Evolutionary conservation across 2,888 invertebrate genomes (phyloP).

Genomic region (Hoplodrina ambigua): DNA sequence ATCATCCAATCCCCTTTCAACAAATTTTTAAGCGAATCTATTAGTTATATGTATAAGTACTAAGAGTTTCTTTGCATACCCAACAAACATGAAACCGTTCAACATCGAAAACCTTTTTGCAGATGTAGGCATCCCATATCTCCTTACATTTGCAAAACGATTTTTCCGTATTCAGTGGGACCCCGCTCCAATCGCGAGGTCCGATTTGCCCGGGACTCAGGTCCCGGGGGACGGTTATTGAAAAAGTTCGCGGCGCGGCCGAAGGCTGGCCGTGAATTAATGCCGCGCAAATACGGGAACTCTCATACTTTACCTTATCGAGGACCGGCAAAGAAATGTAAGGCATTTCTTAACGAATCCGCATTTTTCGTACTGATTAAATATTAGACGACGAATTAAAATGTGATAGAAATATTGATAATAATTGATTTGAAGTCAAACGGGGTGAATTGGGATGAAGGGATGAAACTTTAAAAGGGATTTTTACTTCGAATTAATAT

Average conservation of each 20-base stretch:
- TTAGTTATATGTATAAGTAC: not conserved
- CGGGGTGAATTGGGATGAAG: too few relatives aligned
- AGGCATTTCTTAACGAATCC: conserved; percentile 42
- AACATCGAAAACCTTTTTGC: conserved; percentile 3
- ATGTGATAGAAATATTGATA: conserved; percentile 7
- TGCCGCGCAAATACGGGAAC: conserved; percentile 69
- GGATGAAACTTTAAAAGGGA: too few relatives aligned
- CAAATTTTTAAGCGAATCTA: not conserved
- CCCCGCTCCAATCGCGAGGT: conserved; percentile 60
- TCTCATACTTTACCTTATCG: conserved; percentile 43
- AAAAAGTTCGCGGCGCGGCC: conserved; percentile 73
- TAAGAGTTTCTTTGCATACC: not conserved
- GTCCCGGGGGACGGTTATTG: conserved; percentile 74
- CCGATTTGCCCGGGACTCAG: conserved; percentile 63
- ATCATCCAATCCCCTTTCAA: not conserved
- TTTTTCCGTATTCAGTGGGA: conserved; percentile 51
- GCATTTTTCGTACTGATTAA: conserved; percentile 31
- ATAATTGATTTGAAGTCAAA: too few relatives aligned
- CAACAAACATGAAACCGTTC: not conserved
- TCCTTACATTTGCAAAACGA: not conserved
- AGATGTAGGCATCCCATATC: not conserved
- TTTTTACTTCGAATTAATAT: too few relatives aligned
- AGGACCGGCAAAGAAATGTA: conserved; percentile 49
- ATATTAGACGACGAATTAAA: conserved; percentile 38
- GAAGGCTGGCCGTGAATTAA: conserved; percentile 74